phyloP scores from a whole-genome alignment of 2,797 vertebrate species.

The Lacerta agilis region DNA sequence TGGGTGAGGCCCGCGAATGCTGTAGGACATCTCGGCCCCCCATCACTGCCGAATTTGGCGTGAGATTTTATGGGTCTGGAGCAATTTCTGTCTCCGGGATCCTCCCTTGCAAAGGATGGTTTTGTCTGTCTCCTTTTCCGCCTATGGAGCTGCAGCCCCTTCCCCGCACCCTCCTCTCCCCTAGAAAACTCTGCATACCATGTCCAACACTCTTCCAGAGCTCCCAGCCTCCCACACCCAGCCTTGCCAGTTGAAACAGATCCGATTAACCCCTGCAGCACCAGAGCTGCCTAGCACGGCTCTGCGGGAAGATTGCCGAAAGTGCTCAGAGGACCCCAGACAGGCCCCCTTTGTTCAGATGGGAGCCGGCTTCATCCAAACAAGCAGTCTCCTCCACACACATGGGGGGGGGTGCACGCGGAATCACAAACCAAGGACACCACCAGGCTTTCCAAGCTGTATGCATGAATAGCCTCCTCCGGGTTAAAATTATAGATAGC shows the following conservation, averaged over 20 bases:
- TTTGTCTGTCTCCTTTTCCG: background rate
- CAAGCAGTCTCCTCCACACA: conserved; percentile 12
- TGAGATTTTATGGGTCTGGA: background rate
- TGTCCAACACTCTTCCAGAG: conserved; percentile 24
- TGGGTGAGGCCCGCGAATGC: background rate
- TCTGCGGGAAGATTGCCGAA: background rate
- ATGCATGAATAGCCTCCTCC: background rate
- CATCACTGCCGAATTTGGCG: background rate
- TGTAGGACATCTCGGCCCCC: background rate
- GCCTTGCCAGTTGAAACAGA: conserved; percentile 40
- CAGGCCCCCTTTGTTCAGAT: conserved; percentile 30
- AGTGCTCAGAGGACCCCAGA: conserved; percentile 8
- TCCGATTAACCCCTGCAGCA: conserved; percentile 26
- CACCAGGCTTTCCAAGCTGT: background rate
- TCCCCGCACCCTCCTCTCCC: background rate
- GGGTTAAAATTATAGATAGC: background rate
- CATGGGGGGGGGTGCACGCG: no score
- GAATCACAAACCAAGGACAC: conserved; percentile 9
- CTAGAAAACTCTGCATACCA: conserved; percentile 40
- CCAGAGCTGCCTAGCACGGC: background rate
- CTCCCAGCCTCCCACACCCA: conserved; percentile 36
- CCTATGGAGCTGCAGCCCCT: background rate
- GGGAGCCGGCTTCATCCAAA: conserved; percentile 17
- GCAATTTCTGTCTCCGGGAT: background rate
- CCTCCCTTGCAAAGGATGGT: conserved; percentile 24